Evolutionary conservation across 2,888 invertebrate species (phyloP), one percentile per base, ranked within the genome.

Genomic region (Halictus quadricinctus): DNA sequence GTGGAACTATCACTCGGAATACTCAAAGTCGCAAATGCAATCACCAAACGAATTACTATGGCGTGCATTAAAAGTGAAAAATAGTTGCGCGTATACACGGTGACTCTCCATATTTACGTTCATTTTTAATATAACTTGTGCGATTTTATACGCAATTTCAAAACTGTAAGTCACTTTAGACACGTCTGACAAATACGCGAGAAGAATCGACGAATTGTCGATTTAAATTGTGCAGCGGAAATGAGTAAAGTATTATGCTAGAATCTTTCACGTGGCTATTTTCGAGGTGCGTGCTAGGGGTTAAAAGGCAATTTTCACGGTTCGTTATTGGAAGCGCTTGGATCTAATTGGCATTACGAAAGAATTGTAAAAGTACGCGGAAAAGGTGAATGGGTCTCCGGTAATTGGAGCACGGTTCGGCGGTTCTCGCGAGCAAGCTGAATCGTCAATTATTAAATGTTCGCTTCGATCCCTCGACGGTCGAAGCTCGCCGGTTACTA

Each of bases 401-500:
- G 87, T 81, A 87, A 87, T 86, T 80, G 83, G 79, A 87, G 78
- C 58, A 66, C 81, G 81, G 85, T 88, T 77, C 86, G 86, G 84
- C 87, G 88, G 83, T 84, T n/a, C 84, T 83, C 84, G 83, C 75
- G 83, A 83, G 7, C 84, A 64, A 50, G 79, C 50, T 83, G 69
- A 29, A 29, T 29, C 29, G 29, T 29, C 29, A 72, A 81, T 84
- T 79, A 81, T 60, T 75, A 72, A 74, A 78, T 73, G 54, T 79
- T 79, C 66, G 48, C 78, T 77, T 83, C 75, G 88, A 88, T 81
- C 86, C 79, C 46, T 72, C 72, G 72, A 29, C 29, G 29, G 29
- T 29, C 29, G 29, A 29, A 29, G 29, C 29, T 29, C 29, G 5
- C 66, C 46, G 79, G 70, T 80, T 83, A 69, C 41, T 46, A 50